Evolutionary conservation across 2,797 vertebrate genomes (phyloP).

Genomic region (Trichosurus vulpecula): DNA sequence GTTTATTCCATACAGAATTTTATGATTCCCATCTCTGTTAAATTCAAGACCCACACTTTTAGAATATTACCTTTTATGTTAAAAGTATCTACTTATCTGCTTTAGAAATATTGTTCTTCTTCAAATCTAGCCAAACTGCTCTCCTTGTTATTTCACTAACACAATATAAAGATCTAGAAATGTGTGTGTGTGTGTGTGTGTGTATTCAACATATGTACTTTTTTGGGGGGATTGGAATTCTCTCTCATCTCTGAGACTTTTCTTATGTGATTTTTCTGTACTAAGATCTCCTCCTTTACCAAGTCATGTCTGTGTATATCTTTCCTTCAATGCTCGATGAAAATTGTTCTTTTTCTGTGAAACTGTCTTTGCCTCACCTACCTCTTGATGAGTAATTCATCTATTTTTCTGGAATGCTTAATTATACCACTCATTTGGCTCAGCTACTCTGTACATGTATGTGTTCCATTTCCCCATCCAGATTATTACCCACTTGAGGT

Average conservation of each 20-base stretch:
- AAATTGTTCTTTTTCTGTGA: neutral
- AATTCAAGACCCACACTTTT: neutral
- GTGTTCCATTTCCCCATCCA: neutral
- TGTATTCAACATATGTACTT: neutral
- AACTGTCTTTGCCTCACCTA: neutral
- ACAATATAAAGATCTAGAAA: neutral
- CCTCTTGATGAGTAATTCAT: neutral
- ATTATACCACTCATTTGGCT: conserved; percentile 11
- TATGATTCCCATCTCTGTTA: neutral
- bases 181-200: neutral
- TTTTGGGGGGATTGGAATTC: neutral
- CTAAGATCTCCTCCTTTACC: neutral
- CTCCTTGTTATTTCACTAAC: neutral
- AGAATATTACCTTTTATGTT: neutral
- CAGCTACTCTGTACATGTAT: neutral
- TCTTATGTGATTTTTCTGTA: neutral
- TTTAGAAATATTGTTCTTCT: neutral
- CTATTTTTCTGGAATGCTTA: conserved; percentile 17
- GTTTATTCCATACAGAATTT: neutral
- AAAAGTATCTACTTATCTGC: neutral
- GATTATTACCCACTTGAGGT: conserved; percentile 35
- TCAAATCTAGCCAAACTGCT: neutral
- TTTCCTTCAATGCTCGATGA: neutral
- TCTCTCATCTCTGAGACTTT: neutral
- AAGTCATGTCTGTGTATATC: neutral